These are phyloP conservation scores for Tetragonula carbonaria DNA, from an alignment of 2,888 invertebrate species.

Conservation along the genomic window DNA sequence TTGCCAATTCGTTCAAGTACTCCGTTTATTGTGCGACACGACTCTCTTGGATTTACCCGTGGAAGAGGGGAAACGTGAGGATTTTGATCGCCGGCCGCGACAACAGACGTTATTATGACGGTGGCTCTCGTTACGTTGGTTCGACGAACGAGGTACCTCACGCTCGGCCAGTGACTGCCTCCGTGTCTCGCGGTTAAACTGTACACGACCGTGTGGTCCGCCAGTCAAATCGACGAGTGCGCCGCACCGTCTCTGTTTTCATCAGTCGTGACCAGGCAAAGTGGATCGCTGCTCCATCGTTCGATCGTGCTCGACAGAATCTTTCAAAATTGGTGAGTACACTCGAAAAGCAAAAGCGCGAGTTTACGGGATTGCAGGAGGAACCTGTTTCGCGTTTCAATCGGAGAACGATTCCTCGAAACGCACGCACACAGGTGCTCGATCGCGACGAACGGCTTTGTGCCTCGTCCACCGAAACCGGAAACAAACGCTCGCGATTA, in stretches of 20 bases:
- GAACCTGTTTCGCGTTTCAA: not conserved
- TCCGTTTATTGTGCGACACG: constrained; percentile 23
- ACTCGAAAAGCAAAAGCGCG: no score
- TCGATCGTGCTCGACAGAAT: constrained; percentile 73
- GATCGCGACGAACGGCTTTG: no score
- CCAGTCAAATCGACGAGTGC: constrained; percentile 36
- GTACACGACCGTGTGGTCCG: constrained; percentile 17
- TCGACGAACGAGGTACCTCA: constrained; percentile 59
- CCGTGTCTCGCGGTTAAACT: constrained; percentile 50
- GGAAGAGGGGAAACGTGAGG: constrained; percentile 36
- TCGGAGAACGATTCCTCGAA: not conserved
- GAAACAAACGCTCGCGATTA: constrained; percentile 18
- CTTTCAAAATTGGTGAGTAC: constrained; percentile 82
- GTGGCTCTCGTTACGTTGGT: constrained; percentile 60
- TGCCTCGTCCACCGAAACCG: not conserved
- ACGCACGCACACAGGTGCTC: not conserved
- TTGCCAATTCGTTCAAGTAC: not conserved
- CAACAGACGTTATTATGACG: constrained; percentile 56
- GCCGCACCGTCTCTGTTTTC: constrained; percentile 30
- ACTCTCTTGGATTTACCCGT: constrained; percentile 43
- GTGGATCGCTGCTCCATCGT: constrained; percentile 78
- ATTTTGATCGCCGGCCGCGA: constrained; percentile 39
- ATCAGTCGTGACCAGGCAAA: constrained; percentile 62
- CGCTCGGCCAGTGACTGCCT: constrained; percentile 53
- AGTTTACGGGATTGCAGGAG: no score